A percentile compares a stretch with the other conserved stretches of the same genome.
Conservation (phyloP, 2,113 vertebrate genomes). For the Carollia perspicillata region DNA sequence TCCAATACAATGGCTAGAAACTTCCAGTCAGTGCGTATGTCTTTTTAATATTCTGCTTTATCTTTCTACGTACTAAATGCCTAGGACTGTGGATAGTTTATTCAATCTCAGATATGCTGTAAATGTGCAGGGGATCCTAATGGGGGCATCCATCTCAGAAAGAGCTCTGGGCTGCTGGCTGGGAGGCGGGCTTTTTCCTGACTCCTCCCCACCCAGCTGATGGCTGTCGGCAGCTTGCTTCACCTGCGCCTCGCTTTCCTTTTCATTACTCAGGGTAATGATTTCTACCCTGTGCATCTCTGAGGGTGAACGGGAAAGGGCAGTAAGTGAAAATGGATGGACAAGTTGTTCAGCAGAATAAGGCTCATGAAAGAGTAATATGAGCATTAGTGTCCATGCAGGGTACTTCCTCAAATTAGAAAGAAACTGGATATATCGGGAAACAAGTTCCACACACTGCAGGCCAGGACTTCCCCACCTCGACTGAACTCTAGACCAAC, state of each 20-base stretch:
- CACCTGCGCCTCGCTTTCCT: background rate
- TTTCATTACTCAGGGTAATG: background rate
- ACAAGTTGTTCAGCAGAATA: background rate
- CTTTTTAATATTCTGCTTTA: constrained; percentile 52
- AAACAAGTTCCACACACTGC: background rate
- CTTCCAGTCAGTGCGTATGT: background rate
- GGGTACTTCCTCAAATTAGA: background rate
- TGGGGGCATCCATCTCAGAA: background rate
- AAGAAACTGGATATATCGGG: background rate
- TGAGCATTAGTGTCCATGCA: background rate
- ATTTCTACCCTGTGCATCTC: background rate
- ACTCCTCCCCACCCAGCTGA: background rate
- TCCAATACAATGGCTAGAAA: background rate
- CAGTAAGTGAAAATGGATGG: background rate
- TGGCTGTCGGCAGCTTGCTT: background rate
- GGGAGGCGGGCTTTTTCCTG: background rate
- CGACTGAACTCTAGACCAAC: background rate
- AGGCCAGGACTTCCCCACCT: background rate
- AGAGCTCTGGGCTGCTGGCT: background rate
- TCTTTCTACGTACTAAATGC: background rate
- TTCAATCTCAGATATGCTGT: background rate
- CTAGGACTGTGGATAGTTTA: background rate
- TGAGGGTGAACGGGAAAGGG: background rate
- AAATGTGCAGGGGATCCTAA: background rate
- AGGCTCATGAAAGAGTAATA: background rate